Conservation (phyloP, 2,888 invertebrate genomes). For the Chouioia cunea region DNA sequence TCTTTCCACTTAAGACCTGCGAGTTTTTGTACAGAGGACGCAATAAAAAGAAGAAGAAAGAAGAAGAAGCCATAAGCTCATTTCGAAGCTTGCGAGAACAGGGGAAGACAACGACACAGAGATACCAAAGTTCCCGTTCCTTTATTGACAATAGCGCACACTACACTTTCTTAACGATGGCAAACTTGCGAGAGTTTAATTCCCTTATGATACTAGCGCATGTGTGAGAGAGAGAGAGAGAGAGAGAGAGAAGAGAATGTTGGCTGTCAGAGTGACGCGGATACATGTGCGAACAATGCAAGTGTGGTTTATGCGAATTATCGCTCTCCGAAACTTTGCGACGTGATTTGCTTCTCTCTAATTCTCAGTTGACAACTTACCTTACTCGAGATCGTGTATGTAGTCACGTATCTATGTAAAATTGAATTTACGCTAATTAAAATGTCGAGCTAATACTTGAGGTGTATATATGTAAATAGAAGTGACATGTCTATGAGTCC, state of each 20-base stretch:
- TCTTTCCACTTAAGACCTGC: slow-evolving; percentile 3
- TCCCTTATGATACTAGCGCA: neutral
- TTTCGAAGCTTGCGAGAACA: slow-evolving; percentile 1
- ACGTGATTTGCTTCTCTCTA: too few relatives aligned
- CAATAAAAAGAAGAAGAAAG: too few relatives aligned
- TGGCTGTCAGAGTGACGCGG: neutral
- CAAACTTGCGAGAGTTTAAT: slow-evolving; percentile 15
- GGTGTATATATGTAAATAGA: too few relatives aligned
- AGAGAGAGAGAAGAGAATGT: neutral
- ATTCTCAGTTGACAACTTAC: too few relatives aligned
- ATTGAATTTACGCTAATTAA: too few relatives aligned
- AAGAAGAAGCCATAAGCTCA: slow-evolving; percentile 25
- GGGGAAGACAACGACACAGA: neutral
- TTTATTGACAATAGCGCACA: slow-evolving; percentile 39
- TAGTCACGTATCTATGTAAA: too few relatives aligned
- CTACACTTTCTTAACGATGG: slow-evolving; percentile 29
- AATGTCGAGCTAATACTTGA: too few relatives aligned
- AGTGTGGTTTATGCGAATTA: too few relatives aligned
- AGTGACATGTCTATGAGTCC: too few relatives aligned
- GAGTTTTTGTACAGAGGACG: slow-evolving; percentile 2
- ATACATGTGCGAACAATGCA: too few relatives aligned
- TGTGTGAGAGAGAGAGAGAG: neutral
- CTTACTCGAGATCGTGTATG: too few relatives aligned
- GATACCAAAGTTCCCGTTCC: slow-evolving; percentile 29
- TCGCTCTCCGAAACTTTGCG: too few relatives aligned